Evolutionary conservation across 2,797 vertebrate genomes (phyloP).

Genomic region (Hippocampus kuda): DNA sequence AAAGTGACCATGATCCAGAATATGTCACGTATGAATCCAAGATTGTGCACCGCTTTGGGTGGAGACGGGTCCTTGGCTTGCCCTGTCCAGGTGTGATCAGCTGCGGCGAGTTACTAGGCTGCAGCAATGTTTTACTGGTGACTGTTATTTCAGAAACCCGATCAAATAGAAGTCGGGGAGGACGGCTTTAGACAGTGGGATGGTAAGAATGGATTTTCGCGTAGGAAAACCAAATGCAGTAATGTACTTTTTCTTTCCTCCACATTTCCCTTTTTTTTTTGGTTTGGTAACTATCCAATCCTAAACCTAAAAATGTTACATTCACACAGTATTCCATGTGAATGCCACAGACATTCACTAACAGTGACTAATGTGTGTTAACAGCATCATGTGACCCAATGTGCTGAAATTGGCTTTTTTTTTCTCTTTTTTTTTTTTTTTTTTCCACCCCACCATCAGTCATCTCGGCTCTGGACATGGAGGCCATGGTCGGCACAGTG

Average conservation of each 20-base stretch:
- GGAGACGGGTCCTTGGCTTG: conserved; percentile 64
- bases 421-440: conserved; percentile 23
- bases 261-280: conserved; percentile 48
- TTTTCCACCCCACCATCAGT: conserved; percentile 57
- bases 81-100: conserved; percentile 75
- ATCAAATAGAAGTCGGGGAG: conserved; percentile 96
- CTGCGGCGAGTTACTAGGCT: conserved; percentile 66
- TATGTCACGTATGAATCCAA: background rate
- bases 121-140: conserved; percentile 88
- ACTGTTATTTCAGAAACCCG: conserved; percentile 98
- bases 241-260: conserved; percentile 68
- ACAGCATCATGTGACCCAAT: conserved; percentile 24
- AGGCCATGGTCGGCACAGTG: conserved; percentile 85
- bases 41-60: conserved; percentile 47
- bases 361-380: conserved; percentile 39
- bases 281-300: conserved; percentile 50
- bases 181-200: conserved; percentile 99
- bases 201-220: conserved; percentile 84
- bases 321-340: conserved; percentile 15
- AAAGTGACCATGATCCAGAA: background rate
- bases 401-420: conserved; percentile 38
- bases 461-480: conserved; percentile 87
- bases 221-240: conserved; percentile 72
- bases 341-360: conserved; percentile 50
- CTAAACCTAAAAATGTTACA: conserved; percentile 21